These are phyloP conservation scores for Actinostola sp. DNA, from an alignment of 92 coral and sea anemone species.

Conservation along the genomic window DNA sequence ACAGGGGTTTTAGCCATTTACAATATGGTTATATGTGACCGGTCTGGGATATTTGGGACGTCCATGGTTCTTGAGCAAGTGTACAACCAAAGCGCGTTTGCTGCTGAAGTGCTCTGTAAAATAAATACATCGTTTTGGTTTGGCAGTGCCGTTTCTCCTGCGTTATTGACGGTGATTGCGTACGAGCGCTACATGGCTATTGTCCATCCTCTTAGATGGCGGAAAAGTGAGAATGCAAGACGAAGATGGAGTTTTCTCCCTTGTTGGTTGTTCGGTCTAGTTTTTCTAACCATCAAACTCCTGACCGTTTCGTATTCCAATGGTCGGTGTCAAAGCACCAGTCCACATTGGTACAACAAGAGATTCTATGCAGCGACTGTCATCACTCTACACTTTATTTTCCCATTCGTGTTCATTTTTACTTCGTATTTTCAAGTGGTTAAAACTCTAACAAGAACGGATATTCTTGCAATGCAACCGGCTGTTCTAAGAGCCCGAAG, in stretches of 20 bases:
- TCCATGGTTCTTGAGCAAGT: slow-evolving; percentile 1
- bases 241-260: neutral
- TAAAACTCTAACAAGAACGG: neutral
- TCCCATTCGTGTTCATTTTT: slow-evolving; percentile 12
- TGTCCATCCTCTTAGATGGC: slow-evolving; percentile 6
- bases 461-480: slow-evolving; percentile 8
- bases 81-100: slow-evolving; percentile 11
- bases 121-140: slow-evolving; percentile 6
- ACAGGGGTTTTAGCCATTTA: slow-evolving; percentile 11
- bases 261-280: slow-evolving; percentile 16
- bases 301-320: neutral
- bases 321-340: neutral
- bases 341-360: neutral
- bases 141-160: slow-evolving; percentile 4
- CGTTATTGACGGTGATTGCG: slow-evolving; percentile 9
- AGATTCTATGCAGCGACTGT: neutral
- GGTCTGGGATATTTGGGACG: slow-evolving; percentile 4
- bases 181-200: slow-evolving; percentile 28
- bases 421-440: slow-evolving; percentile 9
- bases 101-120: slow-evolving; percentile 19
- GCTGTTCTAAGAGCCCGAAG: slow-evolving; percentile 13
- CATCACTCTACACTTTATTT: neutral
- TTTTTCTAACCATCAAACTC: neutral
- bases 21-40: slow-evolving; percentile 4
- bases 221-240: slow-evolving; percentile 5